A percentile compares a stretch with the other conserved stretches of the same genome.
phyloP scores from a whole-genome alignment of 2,888 invertebrate genomes.

The Netelia melanura region DNA sequence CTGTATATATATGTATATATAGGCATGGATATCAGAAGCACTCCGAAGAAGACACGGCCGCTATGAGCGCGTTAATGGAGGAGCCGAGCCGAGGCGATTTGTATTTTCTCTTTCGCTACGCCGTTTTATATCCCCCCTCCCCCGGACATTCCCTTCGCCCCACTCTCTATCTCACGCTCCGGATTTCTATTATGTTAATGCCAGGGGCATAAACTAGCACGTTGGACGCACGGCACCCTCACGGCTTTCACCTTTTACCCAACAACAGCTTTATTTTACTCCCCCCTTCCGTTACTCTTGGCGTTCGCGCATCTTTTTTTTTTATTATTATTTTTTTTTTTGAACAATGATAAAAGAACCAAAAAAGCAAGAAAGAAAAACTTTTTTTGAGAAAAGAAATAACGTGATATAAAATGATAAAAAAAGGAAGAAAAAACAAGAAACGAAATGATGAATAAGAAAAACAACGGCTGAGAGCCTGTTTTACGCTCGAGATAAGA shows the following conservation, averaged over 20 bases:
- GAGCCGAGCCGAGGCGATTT: conserved; percentile 73
- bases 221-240: conserved; percentile 1
- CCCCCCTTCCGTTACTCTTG: not conserved
- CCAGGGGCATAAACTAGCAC: conserved; percentile 74
- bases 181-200: conserved; percentile 79
- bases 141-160: not conserved
- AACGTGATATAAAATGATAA: conserved; percentile 28
- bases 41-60: conserved; percentile 11
- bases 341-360: not conserved
- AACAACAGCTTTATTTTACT: conserved; percentile 32
- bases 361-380: too few relatives aligned
- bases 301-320: not conserved
- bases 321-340: not conserved
- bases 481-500: conserved; percentile 62
- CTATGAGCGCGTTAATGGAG: conserved; percentile 64
- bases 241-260: conserved; percentile 7
- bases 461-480: conserved; percentile 13
- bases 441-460: not conserved
- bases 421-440: conserved; percentile 19
- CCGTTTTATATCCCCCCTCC: conserved; percentile 19
- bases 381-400: too few relatives aligned
- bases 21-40: not conserved
- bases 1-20: not conserved
- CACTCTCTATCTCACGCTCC: conserved; percentile 17
- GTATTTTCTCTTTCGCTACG: conserved; percentile 68